Conservation (phyloP, 2,797 vertebrate species). For the Lepilemur ruficaudatus region DNA sequence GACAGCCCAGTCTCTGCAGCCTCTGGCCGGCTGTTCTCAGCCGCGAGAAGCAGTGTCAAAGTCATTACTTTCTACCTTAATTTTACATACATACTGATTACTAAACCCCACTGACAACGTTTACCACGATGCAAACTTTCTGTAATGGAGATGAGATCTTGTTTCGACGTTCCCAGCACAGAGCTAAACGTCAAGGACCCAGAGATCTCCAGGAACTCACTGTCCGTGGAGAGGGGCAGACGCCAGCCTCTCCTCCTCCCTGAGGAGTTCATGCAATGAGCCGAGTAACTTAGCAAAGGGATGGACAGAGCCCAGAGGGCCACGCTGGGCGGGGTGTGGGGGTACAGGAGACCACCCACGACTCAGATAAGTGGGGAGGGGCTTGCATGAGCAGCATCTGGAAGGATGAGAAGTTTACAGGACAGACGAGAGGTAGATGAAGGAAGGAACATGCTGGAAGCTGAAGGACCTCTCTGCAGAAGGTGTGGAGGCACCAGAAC, state of each 20-base stretch:
- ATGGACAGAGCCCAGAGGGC: too few species aligned
- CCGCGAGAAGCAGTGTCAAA: not conserved
- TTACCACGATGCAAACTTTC: fast-evolving
- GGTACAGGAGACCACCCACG: fast-evolving
- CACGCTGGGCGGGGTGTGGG: fast-evolving
- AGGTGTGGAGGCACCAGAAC: fast-evolving
- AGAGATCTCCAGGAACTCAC: not conserved
- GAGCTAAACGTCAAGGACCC: too few species aligned
- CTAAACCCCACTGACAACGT: slow-evolving; percentile 11
- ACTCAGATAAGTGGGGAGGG: not conserved
- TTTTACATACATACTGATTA: not conserved
- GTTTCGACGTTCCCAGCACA: fast-evolving
- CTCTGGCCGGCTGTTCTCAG: slow-evolving; percentile 70
- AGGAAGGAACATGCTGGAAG: fast-evolving
- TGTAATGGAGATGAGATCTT: fast-evolving
- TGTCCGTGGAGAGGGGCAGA: not conserved
- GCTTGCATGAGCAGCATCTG: fast-evolving
- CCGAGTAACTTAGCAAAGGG: too few species aligned
- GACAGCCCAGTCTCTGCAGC: slow-evolving; percentile 77
- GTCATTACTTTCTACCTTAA: slow-evolving; percentile 40
- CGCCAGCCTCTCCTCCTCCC: fast-evolving
- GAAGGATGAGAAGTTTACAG: not conserved
- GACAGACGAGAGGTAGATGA: fast-evolving
- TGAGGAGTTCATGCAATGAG: fast-evolving
- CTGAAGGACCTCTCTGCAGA: fast-evolving